Percentiles rank a stretch among this genome's conserved stretches.
Conservation (phyloP, 2,888 invertebrate species). For the Nowickia ferox region DNA sequence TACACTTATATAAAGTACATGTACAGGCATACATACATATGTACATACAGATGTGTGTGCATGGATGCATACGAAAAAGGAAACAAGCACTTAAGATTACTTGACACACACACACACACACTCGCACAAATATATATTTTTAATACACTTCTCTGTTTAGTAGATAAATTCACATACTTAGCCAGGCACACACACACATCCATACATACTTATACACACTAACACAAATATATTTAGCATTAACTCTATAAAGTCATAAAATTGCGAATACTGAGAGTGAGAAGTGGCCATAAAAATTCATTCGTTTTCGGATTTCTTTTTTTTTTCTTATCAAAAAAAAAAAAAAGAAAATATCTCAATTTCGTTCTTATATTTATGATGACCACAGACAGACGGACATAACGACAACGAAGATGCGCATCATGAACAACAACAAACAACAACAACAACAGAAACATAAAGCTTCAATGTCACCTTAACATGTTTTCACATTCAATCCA, state of each 20-base stretch:
- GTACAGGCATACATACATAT: conserved; percentile 1
- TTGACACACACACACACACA: not conserved
- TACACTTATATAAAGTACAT: conserved; percentile 1
- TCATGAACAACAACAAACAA: not conserved
- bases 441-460: conserved; percentile 27
- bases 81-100: conserved; percentile 69
- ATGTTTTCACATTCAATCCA: conserved; percentile 44
- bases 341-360: conserved; percentile 46
- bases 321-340: not conserved
- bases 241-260: conserved; percentile 53
- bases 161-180: conserved; percentile 46
- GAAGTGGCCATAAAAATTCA: conserved; percentile 41
- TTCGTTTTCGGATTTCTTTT: not conserved
- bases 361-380: conserved; percentile 59
- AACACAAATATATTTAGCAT: conserved; percentile 40
- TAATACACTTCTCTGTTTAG: conserved; percentile 16
- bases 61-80: conserved; percentile 17
- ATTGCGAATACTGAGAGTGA: conserved; percentile 39
- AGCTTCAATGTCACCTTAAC: conserved; percentile 66
- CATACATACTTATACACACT: not conserved
- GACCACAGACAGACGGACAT: conserved; percentile 33
- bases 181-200: not conserved
- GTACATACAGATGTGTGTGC: not conserved
- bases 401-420: not conserved
- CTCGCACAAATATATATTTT: conserved; percentile 3